Evolutionary conservation across 1,140 invertebrate species (phyloP), one percentile per base, ranked within the genome.

Genomic region (Probaryconus sp.): DNA sequence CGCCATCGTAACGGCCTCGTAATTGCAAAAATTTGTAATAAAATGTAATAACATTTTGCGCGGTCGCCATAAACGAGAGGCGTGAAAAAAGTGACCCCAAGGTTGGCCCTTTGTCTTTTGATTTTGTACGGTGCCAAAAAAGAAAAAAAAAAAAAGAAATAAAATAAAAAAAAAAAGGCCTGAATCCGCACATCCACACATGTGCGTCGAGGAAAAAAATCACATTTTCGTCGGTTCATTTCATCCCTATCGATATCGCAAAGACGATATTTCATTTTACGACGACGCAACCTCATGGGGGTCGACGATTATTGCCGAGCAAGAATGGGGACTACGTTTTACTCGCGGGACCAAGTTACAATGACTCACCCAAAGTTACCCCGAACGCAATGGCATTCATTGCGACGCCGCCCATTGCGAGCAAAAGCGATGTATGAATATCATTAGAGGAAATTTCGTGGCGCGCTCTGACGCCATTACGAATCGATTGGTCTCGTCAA

Each of bases 221-320:
- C 63, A 56, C 26, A 74, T 79, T 78, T 77, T 77, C 69, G 69
- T 74, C 74, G 64, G 78, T 80, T 78, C 65, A 76, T 83, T 81
- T 82, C 75, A 68, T 73, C 48, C 77, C 79, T 77, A 79, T 82
- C 81, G 79, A 80, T 81, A 79, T 82, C 79, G 79, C 74, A 76
- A 74, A 80, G 77, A 75, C 63, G 69, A 84, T 82, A 84, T 84
- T 84, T 83, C 81, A 83, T 84, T 82, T 83, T 47, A 64, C 30
- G 43, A 35, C 72, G 61, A 33, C 26, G 51, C 38, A 31, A 50
- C 65, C 67, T 50, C 51, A 60, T 43, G 73, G 71, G 67, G 61
- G 47, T 55, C 65, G 69, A 21, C 75, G 78, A 83, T 83, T 77
- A 69, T 38, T 5, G 48, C 61, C 37, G 53, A 43, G 45, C 47